A percentile compares a stretch with the other conserved stretches of the same genome.
Conservation (phyloP, 1,140 invertebrate species). For the Drosophila pseudoananassae region DNA sequence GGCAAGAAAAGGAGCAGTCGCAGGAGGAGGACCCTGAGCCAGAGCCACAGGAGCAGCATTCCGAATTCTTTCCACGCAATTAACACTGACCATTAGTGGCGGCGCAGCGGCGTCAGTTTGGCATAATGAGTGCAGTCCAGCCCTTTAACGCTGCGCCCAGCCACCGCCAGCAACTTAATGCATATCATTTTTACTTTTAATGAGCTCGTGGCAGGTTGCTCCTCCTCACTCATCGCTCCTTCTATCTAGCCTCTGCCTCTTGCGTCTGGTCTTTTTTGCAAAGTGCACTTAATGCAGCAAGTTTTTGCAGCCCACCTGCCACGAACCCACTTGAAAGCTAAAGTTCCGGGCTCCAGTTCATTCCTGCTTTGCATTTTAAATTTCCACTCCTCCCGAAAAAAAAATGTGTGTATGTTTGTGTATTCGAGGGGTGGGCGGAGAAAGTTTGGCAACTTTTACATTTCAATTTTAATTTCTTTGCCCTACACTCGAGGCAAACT, state of each 20-base stretch:
- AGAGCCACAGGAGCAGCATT: constrained; percentile 27
- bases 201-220: constrained; percentile 67
- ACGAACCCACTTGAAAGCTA: constrained; percentile 62
- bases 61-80: constrained; percentile 74
- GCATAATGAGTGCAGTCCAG: constrained; percentile 65
- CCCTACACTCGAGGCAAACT: constrained; percentile 58
- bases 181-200: constrained; percentile 81
- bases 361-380: constrained; percentile 74
- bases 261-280: constrained; percentile 21
- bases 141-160: constrained; percentile 30
- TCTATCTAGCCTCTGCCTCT: background rate
- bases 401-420: constrained; percentile 8
- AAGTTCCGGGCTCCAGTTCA: constrained; percentile 38
- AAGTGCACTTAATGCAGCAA: constrained; percentile 78
- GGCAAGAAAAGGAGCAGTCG: background rate
- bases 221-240: background rate
- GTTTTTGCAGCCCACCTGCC: constrained; percentile 71
- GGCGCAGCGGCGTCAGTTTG: constrained; percentile 47
- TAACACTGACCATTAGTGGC: constrained; percentile 77
- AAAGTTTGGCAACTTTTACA: constrained; percentile 78
- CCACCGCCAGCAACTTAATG: constrained; percentile 71
- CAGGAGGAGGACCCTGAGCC: too few species aligned
- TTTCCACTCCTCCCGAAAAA: constrained; percentile 26
- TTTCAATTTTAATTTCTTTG: constrained; percentile 80
- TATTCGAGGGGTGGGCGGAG: background rate